Percentiles rank a stretch among this genome's conserved stretches.
phyloP scores from a whole-genome alignment of 2,113 vertebrate species.

The Lamprotornis superbus region DNA sequence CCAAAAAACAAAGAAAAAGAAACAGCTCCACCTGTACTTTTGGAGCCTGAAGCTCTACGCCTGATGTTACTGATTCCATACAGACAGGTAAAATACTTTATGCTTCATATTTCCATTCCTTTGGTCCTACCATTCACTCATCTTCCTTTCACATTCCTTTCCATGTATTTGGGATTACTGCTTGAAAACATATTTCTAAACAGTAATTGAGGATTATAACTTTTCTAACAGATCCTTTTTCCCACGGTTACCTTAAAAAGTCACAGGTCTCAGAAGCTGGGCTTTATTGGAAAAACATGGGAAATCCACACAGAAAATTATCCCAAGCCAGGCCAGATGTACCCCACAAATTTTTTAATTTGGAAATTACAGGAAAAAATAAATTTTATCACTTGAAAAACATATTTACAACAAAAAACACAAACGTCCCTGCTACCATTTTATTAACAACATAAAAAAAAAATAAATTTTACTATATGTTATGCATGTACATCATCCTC shows the following conservation, averaged over 20 bases:
- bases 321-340: neutral
- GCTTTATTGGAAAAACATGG: neutral
- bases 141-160: neutral
- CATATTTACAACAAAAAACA: neutral
- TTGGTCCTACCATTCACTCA: neutral
- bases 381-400: neutral
- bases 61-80: neutral
- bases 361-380: neutral
- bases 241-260: neutral
- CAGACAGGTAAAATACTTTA: neutral
- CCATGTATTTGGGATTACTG: neutral
- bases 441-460: neutral
- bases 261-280: neutral
- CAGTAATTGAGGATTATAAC: neutral
- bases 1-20: neutral
- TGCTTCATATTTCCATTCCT: neutral
- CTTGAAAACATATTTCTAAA: neutral
- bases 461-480: neutral
- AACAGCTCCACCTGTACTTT: fast-evolving
- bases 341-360: neutral
- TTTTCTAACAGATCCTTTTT: neutral
- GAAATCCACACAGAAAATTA: neutral
- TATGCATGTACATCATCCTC: neutral
- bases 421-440: fast-evolving
- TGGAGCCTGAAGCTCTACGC: neutral